Base-by-base conservation (phyloP, 2,888 invertebrate genomes). In the Dryococelus australis region DNA sequence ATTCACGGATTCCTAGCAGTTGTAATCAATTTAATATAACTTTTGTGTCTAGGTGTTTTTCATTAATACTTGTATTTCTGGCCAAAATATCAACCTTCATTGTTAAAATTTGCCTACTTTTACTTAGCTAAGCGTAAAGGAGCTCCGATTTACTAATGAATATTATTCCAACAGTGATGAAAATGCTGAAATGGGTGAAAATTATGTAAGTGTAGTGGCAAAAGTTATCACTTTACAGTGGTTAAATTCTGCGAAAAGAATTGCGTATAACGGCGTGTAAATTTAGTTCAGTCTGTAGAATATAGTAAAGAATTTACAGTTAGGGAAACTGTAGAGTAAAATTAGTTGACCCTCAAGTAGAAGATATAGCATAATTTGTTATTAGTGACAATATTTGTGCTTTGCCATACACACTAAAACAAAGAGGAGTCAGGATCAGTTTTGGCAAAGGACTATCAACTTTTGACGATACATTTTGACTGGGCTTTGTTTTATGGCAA, bases 341-440 rank as follows among this genome's bases (percentile, higher is more conserved):
- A 83, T 83, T 83, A n/a, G 83, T 26, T 83, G 8, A n/a, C 83
- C 28, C 28, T 35, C 83, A 83, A 83, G 28, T 83, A 83, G 83
- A 83, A 4, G 83, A 83, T 43, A 43, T 43, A 83, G 12, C 83
- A 83, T 28, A 83, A 83, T n/a, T 83, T 35, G 27, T 1, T 27
- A 83, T 1, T 20, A 83, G n/a, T 83, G 83, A 83, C 43, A 83
- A 28, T n/a, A 24, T 83, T 83, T 20, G 20, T 13, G 16, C n/a
- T 83, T 83, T 83, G 35, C 20, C 10, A 83, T 83, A 2, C 28
- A 6, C 83, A 83, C 43, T 83, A 12, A 83, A 83, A 83, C 13
- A n/a, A 83, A 28, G 83, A 83, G 83, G 43, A 28, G 35, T 4
- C n/a, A 83, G 26, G 1, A 35, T n/a, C 35, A 83, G 35, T 35